Evolutionary conservation across 2,797 vertebrate genomes (phyloP).

Genomic region (Aselliscus stoliczkanus): DNA sequence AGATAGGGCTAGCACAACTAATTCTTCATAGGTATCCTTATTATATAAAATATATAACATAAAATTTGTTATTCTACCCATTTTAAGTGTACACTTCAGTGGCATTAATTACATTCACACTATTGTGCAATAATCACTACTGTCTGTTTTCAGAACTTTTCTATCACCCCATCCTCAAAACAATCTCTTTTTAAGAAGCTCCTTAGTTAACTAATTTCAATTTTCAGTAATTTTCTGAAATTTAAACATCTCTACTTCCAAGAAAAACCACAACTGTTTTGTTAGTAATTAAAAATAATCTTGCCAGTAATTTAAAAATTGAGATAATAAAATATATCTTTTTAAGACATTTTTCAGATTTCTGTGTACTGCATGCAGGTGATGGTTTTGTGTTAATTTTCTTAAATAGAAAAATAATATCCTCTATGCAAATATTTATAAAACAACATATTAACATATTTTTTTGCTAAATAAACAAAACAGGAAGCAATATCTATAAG

Average conservation of each 20-base stretch:
- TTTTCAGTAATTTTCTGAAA: neutral
- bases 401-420: neutral
- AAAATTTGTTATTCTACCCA: neutral
- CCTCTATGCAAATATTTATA: slow-evolving; percentile 1
- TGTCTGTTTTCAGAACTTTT: neutral
- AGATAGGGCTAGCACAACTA: neutral
- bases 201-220: neutral
- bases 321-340: neutral
- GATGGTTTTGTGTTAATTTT: neutral
- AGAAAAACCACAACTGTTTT: slow-evolving; percentile 15
- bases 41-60: neutral
- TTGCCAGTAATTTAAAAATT: neutral
- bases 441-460: neutral
- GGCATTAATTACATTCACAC: neutral
- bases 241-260: neutral
- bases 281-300: neutral
- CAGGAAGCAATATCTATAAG: neutral
- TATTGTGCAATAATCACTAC: neutral
- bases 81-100: neutral
- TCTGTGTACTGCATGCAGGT: neutral
- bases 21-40: neutral
- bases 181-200: neutral
- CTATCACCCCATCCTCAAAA: neutral
- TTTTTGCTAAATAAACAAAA: slow-evolving; percentile 11
- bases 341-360: neutral